These are phyloP conservation scores for Lethocerus indicus DNA, from an alignment of 1,140 invertebrate species.

Conservation along the genomic window DNA sequence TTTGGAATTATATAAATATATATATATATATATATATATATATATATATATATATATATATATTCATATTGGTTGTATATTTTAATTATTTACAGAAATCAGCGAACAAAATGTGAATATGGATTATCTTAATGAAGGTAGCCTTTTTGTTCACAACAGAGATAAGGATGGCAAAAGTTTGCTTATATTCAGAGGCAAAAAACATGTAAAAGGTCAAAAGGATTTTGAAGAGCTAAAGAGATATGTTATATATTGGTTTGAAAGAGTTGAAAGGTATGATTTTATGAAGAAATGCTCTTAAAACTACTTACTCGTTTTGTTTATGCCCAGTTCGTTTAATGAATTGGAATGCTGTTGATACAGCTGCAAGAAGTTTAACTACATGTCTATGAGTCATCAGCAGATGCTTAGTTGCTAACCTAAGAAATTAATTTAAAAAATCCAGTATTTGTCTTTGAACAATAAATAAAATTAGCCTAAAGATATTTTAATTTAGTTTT, in stretches of 20 bases:
- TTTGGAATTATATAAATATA: too few relatives aligned
- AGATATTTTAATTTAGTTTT: background rate
- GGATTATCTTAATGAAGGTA: constrained; percentile 58
- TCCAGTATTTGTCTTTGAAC: too few relatives aligned
- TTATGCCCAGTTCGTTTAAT: background rate
- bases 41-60: too few relatives aligned
- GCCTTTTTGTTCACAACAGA: constrained; percentile 51
- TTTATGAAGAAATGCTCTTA: too few relatives aligned
- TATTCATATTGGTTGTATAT: too few relatives aligned
- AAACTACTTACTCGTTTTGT: background rate
- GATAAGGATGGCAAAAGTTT: constrained; percentile 67
- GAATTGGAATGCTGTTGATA: background rate
- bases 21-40: too few relatives aligned
- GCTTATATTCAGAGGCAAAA: constrained; percentile 57
- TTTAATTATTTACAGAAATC: constrained; percentile 34
- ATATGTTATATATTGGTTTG: constrained; percentile 77
- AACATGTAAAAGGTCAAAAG: constrained; percentile 54
- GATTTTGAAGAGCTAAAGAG: constrained; percentile 58
- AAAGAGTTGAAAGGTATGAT: constrained; percentile 53
- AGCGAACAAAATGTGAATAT: constrained; percentile 43
- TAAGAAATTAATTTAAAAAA: too few relatives aligned
- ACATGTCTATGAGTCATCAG: background rate
- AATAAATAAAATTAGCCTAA: too few relatives aligned
- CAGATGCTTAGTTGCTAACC: too few relatives aligned
- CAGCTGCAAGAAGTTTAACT: background rate